Percentiles rank a stretch among this genome's conserved stretches.
phyloP scores from a whole-genome alignment of 1,140 invertebrate genomes.

The Anadara kagoshimensis region DNA sequence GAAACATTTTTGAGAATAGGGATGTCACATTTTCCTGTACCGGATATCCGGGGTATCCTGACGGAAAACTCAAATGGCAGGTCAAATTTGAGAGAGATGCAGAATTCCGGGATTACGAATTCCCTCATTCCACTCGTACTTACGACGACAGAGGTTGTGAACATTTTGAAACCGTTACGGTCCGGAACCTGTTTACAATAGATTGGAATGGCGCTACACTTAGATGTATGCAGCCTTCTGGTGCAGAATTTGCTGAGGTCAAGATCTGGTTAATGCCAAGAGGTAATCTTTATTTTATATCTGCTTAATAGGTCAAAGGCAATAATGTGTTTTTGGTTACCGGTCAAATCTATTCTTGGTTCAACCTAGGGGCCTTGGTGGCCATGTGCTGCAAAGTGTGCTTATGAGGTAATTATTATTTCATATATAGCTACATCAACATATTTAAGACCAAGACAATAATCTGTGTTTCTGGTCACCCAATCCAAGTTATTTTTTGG shows the following conservation, averaged over 20 bases:
- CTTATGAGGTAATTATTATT: too few relatives aligned
- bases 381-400: too few relatives aligned
- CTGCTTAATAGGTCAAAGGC: too few relatives aligned
- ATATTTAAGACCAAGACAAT: too few relatives aligned
- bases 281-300: too few relatives aligned
- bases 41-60: conserved; percentile 25
- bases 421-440: too few relatives aligned
- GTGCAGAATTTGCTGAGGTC: conserved; percentile 7
- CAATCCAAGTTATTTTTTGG: too few relatives aligned
- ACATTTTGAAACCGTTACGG: conserved; percentile 8
- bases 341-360: too few relatives aligned
- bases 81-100: conserved; percentile 13
- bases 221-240: conserved; percentile 1
- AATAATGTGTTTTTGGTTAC: too few relatives aligned
- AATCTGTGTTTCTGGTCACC: too few relatives aligned
- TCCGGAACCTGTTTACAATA: conserved; percentile 7
- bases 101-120: conserved; percentile 11
- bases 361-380: too few relatives aligned
- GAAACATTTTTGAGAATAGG: conserved; percentile 22
- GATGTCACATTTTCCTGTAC: conserved; percentile 15
- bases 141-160: conserved; percentile 15
- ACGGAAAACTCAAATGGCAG: conserved; percentile 19
- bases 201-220: conserved; percentile 28
- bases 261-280: conserved; percentile 29
- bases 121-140: conserved; percentile 4